Conservation (phyloP, 2,888 invertebrate species). For the Rotaria socialis region DNA sequence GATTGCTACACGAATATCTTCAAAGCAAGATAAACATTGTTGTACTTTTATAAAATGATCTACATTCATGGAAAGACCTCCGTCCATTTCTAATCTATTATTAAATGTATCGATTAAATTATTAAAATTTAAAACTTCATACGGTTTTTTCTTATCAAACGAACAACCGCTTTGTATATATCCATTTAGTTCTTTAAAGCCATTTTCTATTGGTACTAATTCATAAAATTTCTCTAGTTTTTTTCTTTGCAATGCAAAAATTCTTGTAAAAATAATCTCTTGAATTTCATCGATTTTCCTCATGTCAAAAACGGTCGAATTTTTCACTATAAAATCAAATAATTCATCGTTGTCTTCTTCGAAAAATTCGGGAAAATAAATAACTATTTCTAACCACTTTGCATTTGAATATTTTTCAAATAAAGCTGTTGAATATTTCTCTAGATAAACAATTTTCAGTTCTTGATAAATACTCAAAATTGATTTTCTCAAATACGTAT, state of each 20-base stretch:
- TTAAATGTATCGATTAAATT: background rate
- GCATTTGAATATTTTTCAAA: background rate
- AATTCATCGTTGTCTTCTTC: background rate
- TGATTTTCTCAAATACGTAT: background rate
- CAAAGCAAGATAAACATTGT: background rate
- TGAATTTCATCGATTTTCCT: background rate
- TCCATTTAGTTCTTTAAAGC: background rate
- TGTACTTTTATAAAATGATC: background rate
- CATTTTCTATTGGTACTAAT: background rate
- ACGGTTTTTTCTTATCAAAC: background rate
- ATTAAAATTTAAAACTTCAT: constrained; percentile 9
- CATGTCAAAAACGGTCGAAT: background rate
- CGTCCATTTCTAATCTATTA: background rate
- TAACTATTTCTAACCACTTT: constrained; percentile 12
- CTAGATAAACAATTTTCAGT: background rate
- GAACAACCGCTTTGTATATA: background rate
- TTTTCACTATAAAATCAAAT: background rate
- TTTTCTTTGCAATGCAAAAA: background rate
- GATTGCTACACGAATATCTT: background rate
- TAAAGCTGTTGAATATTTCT: background rate
- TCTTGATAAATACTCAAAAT: background rate
- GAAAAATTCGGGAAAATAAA: background rate
- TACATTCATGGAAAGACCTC: background rate
- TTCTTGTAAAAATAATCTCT: background rate
- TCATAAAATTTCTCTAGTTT: background rate